Percentiles rank a stretch among this genome's conserved stretches.
These are phyloP conservation scores for Phrynocephalus forsythii DNA, from an alignment of 2,797 vertebrate genomes.

Conservation along the genomic window DNA sequence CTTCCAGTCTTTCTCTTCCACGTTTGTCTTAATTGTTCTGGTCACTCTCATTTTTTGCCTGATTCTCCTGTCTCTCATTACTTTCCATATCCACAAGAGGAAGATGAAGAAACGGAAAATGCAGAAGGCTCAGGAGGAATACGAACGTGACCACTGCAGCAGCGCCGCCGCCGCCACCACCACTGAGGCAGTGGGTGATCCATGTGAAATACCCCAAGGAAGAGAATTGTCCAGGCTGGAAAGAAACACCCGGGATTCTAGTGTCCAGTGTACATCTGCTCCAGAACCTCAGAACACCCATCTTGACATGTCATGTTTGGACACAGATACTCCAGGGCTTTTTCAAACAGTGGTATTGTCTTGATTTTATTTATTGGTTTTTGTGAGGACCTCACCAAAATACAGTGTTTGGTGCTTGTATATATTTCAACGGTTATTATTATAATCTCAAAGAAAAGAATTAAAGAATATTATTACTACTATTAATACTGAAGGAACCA, in stretches of 20 bases:
- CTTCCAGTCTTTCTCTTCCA: constrained; percentile 93
- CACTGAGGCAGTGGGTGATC: constrained; percentile 71
- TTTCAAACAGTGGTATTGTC: constrained; percentile 84
- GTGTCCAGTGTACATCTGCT: constrained; percentile 59
- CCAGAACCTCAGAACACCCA: constrained; percentile 68
- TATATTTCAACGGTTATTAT: constrained; percentile 79
- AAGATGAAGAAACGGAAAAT: constrained; percentile 97
- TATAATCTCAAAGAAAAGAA: constrained; percentile 73
- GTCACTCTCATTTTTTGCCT: constrained; percentile 91
- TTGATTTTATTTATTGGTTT: constrained; percentile 77
- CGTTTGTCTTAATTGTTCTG: constrained; percentile 92
- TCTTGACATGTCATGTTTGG: constrained; percentile 73
- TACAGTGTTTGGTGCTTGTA: constrained; percentile 80
- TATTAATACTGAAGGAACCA: constrained; percentile 65
- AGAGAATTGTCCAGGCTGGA: constrained; percentile 64
- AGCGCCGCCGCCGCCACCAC: constrained; percentile 49
- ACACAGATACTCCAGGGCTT: constrained; percentile 76
- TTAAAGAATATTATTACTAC: constrained; percentile 72
- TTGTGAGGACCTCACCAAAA: constrained; percentile 64
- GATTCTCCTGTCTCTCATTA: constrained; percentile 92
- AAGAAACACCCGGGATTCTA: constrained; percentile 73
- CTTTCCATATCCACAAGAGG: constrained; percentile 95
- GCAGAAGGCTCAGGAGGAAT: constrained; percentile 94
- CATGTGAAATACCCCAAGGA: constrained; percentile 68
- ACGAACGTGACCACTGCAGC: constrained; percentile 92